phyloP scores from a whole-genome alignment of 2,797 vertebrate genomes.

The Ceryle rudis region DNA sequence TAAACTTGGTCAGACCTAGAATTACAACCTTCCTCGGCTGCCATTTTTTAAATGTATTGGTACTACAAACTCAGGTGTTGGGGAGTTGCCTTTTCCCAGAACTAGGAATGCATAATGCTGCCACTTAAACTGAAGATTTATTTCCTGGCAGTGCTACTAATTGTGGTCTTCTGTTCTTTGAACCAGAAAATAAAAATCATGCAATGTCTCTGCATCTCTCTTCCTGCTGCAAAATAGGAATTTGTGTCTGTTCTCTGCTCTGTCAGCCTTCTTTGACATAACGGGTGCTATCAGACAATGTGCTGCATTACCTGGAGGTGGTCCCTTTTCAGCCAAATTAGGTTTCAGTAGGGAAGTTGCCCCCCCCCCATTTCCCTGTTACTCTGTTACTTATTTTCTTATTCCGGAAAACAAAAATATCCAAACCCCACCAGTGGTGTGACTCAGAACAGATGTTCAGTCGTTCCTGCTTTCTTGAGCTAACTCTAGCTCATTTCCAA shows the following conservation, averaged over 20 bases:
- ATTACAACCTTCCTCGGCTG: neutral
- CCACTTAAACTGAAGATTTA: neutral
- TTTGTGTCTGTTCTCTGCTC: neutral
- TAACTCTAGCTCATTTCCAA: neutral
- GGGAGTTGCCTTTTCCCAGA: neutral
- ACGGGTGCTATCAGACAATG: neutral
- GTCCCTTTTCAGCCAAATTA: neutral
- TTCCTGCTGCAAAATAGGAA: neutral
- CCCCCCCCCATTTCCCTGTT: neutral
- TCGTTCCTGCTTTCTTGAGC: neutral
- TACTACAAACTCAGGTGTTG: neutral
- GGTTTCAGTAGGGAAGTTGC: neutral
- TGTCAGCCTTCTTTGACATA: neutral
- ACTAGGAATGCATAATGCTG: neutral
- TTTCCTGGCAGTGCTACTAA: neutral
- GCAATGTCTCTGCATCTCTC: neutral
- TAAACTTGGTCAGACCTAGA: neutral
- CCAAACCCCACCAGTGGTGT: neutral
- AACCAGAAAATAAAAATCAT: neutral
- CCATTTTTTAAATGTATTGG: neutral
- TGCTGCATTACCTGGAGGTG: neutral
- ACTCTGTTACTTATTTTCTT: neutral
- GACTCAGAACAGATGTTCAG: neutral
- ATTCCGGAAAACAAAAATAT: neutral
- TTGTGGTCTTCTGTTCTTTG: neutral